Conservation (phyloP, 2,797 vertebrate species). For the Platalea minor region DNA sequence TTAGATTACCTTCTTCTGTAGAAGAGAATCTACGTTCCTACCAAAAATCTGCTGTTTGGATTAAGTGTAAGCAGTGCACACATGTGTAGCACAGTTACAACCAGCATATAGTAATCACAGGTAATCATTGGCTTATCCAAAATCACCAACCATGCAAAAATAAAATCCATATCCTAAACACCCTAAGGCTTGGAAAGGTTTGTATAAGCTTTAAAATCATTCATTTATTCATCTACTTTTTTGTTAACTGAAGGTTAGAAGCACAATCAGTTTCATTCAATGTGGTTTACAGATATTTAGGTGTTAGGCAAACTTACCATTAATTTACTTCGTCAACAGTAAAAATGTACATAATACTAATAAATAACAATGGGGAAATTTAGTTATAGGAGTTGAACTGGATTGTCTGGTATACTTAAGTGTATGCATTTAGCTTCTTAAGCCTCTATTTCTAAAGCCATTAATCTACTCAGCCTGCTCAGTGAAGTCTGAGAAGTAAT, state of each 20-base stretch:
- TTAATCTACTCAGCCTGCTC: conserved; percentile 17
- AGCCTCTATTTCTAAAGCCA: not conserved
- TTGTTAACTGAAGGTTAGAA: not conserved
- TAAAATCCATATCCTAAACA: not conserved
- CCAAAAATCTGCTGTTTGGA: not conserved
- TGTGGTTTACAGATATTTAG: not conserved
- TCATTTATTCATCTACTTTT: not conserved
- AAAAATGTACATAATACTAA: not conserved
- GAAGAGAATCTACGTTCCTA: not conserved
- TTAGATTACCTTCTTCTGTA: not conserved
- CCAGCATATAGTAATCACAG: not conserved
- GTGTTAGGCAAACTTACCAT: not conserved
- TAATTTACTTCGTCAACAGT: not conserved
- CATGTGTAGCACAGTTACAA: not conserved
- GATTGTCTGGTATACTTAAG: not conserved
- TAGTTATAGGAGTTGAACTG: not conserved
- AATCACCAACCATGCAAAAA: not conserved
- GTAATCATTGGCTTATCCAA: not conserved
- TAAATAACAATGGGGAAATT: not conserved
- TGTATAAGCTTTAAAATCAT: not conserved
- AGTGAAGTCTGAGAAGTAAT: not conserved
- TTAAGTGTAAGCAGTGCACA: not conserved
- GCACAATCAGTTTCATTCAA: not conserved
- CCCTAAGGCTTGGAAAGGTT: not conserved
- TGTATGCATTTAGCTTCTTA: not conserved